Conservation (phyloP, 2,113 vertebrate genomes). For the Lanius collurio region DNA sequence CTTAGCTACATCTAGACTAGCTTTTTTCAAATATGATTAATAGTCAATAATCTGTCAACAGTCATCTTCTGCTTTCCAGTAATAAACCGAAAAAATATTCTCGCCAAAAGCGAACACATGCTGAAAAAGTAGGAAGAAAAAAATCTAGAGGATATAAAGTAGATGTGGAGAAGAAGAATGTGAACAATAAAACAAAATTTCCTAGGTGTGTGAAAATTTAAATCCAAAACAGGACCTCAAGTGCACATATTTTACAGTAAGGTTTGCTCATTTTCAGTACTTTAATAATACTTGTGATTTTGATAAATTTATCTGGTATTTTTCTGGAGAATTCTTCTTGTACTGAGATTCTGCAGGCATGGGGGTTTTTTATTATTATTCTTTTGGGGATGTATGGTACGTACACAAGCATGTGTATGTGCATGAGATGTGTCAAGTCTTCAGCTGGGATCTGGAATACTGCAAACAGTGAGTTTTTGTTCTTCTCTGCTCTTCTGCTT, state of each 20-base stretch:
- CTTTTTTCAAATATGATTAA: neutral
- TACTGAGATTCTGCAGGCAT: neutral
- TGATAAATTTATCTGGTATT: neutral
- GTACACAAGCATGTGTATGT: accelerated
- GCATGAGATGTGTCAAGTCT: neutral
- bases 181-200: neutral
- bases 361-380: neutral
- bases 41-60: neutral
- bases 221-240: neutral
- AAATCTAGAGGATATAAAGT: neutral
- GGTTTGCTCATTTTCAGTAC: neutral
- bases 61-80: neutral
- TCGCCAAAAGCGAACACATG: neutral
- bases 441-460: neutral
- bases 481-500: neutral
- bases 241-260: neutral
- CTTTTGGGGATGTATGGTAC: neutral
- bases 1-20: neutral
- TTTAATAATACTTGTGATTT: neutral
- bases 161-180: neutral
- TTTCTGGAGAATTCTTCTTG: neutral
- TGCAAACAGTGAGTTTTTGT: neutral
- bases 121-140: neutral
- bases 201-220: neutral
- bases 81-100: neutral